A percentile compares a stretch with the other conserved stretches of the same genome.
Conservation (phyloP, 1,140 invertebrate genomes). For the Zeugodacus cucurbitae region DNA sequence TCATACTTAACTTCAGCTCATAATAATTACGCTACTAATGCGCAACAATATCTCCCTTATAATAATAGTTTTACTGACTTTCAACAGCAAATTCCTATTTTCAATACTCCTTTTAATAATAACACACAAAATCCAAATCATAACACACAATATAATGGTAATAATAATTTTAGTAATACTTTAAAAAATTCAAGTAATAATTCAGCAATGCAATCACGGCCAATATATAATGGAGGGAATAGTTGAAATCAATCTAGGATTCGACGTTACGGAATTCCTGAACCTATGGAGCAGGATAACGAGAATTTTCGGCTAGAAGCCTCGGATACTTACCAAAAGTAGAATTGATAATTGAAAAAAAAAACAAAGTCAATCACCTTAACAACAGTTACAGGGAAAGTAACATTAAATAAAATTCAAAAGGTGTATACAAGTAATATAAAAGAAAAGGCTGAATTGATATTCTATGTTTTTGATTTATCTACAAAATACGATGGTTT, state of each 20-base stretch:
- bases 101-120: too few species aligned
- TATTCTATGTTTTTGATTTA: not conserved
- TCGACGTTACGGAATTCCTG: not conserved
- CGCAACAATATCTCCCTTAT: not conserved
- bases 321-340: not conserved
- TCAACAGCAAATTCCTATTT: not conserved
- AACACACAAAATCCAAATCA: not conserved
- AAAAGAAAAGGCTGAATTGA: not conserved
- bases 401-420: not conserved
- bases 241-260: not conserved
- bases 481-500: not conserved
- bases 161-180: not conserved
- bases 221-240: not conserved
- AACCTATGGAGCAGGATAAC: not conserved
- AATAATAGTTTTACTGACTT: not conserved
- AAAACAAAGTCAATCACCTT: not conserved
- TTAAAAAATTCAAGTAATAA: not conserved
- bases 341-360: not conserved
- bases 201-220: not conserved
- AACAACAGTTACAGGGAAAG: not conserved
- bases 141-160: not conserved
- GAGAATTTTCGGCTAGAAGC: not conserved
- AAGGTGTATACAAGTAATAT: not conserved
- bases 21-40: not conserved
- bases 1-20: not conserved